phyloP scores from a whole-genome alignment of 2,797 vertebrate species.

The Poeciliopsis paucimaculata region DNA sequence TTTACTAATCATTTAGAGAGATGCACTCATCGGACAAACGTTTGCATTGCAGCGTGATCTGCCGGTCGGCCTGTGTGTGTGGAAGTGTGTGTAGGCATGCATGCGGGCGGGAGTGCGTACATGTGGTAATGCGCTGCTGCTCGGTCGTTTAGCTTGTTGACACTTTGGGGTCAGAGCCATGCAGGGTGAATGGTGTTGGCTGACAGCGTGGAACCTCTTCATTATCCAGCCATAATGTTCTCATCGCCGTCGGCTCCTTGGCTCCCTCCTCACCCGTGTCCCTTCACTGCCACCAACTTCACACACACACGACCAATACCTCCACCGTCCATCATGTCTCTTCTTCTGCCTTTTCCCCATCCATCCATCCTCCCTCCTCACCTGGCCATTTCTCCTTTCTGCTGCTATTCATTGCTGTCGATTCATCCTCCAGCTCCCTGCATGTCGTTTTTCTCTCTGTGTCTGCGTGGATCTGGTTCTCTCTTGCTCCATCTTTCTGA shows the following conservation, averaged over 20 bases:
- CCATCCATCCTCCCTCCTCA: conserved; percentile 36
- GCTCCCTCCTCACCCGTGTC: conserved; percentile 20
- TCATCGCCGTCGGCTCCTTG: conserved; percentile 78
- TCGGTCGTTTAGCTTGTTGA: conserved; percentile 86
- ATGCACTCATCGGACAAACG: conserved; percentile 12
- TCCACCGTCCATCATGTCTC: conserved; percentile 44
- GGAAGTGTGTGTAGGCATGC: background rate
- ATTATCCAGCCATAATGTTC: conserved; percentile 85
- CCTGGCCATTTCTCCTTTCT: conserved; percentile 40
- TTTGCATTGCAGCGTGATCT: conserved; percentile 20
- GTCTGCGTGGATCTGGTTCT: conserved; percentile 14
- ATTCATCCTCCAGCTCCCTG: conserved; percentile 50
- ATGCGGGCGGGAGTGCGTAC: conserved; percentile 40
- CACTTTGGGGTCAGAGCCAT: conserved; percentile 86
- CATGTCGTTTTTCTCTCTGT: conserved; percentile 22
- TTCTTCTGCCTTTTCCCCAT: conserved; percentile 29
- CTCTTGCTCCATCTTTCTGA: conserved; percentile 46
- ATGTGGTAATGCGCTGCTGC: conserved; percentile 79
- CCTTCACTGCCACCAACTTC: conserved; percentile 13
- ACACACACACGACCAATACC: conserved; percentile 15
- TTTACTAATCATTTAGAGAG: conserved; percentile 3
- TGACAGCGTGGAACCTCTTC: conserved; percentile 87
- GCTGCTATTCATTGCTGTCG: conserved; percentile 46
- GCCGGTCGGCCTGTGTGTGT: conserved; percentile 7
- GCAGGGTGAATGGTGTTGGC: conserved; percentile 81